phyloP scores from a whole-genome alignment of 2,797 vertebrate genomes.

The Passerculus sandwichensis region DNA sequence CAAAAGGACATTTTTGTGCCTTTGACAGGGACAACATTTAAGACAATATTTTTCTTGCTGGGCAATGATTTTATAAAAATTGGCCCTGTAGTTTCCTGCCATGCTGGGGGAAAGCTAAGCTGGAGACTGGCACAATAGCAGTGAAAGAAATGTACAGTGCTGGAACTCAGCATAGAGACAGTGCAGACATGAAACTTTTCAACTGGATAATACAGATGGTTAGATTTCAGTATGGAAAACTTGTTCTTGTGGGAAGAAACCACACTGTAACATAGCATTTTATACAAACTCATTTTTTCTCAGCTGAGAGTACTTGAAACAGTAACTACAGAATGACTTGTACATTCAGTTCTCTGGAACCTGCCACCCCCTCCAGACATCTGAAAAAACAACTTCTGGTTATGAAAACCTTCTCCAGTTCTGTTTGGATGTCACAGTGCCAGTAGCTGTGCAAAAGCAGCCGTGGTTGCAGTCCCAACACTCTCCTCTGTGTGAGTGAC shows the following conservation, averaged over 20 bases:
- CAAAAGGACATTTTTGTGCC: background rate
- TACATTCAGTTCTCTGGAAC: background rate
- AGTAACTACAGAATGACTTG: background rate
- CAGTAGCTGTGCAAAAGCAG: background rate
- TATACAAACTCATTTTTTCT: constrained; percentile 18
- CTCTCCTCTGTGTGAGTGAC: background rate
- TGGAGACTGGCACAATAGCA: background rate
- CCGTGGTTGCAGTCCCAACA: background rate
- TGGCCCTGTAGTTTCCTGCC: background rate
- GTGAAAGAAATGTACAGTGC: constrained; percentile 33
- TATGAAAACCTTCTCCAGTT: background rate
- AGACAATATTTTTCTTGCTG: background rate
- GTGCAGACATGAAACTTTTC: constrained; percentile 18
- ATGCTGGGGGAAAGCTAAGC: constrained; percentile 28
- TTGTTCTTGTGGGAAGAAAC: constrained; percentile 8
- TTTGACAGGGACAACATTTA: background rate
- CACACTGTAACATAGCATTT: background rate
- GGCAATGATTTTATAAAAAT: constrained; percentile 34
- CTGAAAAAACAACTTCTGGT: background rate
- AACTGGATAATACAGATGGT: background rate
- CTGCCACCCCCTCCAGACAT: background rate
- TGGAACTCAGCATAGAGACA: constrained; percentile 42
- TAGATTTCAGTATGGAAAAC: constrained; percentile 37
- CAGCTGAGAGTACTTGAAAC: background rate
- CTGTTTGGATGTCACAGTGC: background rate